Evolutionary conservation across 2,797 vertebrate species (phyloP).

Genomic region (Fistularia tabacaria): DNA sequence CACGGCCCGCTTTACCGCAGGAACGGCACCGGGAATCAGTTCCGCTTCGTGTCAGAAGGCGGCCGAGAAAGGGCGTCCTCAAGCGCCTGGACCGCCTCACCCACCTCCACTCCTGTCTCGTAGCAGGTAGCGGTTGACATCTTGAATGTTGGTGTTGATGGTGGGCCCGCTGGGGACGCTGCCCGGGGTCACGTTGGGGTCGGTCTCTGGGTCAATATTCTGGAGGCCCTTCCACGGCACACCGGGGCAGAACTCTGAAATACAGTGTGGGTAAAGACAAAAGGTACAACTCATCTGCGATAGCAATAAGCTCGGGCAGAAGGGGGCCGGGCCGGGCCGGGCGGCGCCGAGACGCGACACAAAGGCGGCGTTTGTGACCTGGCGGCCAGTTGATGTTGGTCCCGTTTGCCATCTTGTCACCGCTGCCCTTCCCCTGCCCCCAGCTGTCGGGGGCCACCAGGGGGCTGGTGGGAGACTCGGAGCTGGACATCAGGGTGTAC

Average conservation of each 20-base stretch:
- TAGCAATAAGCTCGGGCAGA: background rate
- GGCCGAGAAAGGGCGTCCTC: background rate
- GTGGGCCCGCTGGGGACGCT: conserved; percentile 95
- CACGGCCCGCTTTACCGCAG: too few species aligned
- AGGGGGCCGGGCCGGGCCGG: too few species aligned
- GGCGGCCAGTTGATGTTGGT: conserved; percentile 98
- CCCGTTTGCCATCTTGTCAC: conserved; percentile 94
- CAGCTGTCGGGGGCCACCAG: conserved; percentile 92
- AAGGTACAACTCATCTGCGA: too few species aligned
- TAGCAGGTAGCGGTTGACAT: conserved; percentile 97
- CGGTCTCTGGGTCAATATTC: conserved; percentile 96
- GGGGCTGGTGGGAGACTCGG: conserved; percentile 90
- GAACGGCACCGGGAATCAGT: too few species aligned
- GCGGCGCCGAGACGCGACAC: background rate
- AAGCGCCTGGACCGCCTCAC: background rate
- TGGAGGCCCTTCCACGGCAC: conserved; percentile 99
- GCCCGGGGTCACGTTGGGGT: conserved; percentile 95
- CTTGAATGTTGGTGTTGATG: conserved; percentile 98
- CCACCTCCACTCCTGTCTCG: conserved; percentile 91
- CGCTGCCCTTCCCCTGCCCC: conserved; percentile 92
- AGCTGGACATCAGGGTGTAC: conserved; percentile 89
- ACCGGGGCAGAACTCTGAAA: conserved; percentile 95
- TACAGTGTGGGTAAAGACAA: background rate
- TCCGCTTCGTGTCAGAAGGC: too few species aligned
- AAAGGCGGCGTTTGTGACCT: conserved; percentile 67